These are phyloP conservation scores for Holothuria glaberrima DNA, from an alignment of 35 echinoderm and acorn worm genomes.

Conservation along the genomic window DNA sequence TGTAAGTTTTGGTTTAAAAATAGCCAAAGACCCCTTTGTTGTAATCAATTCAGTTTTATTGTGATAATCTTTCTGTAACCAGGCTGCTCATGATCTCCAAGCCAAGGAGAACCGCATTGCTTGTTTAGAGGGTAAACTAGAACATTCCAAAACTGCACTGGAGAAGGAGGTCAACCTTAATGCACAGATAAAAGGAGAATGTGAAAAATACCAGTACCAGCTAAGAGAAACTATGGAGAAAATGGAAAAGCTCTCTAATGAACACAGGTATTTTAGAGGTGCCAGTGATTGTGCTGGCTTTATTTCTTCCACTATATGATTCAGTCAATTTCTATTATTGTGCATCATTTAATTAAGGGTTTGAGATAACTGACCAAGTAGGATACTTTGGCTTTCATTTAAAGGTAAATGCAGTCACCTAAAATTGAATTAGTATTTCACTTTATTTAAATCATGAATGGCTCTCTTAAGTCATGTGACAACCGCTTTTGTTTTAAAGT, in stretches of 20 bases:
- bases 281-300: too few species aligned
- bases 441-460: too few species aligned
- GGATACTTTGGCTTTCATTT: too few species aligned
- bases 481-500: too few species aligned
- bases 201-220: constrained; percentile 83
- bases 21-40: background rate
- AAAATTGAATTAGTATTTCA: too few species aligned
- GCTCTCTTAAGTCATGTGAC: too few species aligned
- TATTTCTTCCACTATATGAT: too few species aligned
- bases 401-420: too few species aligned
- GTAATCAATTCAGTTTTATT: background rate
- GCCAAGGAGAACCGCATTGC: constrained; percentile 79
- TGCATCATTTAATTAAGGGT: too few species aligned
- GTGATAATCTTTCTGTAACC: background rate
- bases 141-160: constrained; percentile 70
- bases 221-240: constrained; percentile 56
- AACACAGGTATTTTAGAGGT: constrained; percentile 31
- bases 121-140: constrained; percentile 87
- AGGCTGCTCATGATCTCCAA: constrained; percentile 81
- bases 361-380: too few species aligned
- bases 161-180: constrained; percentile 50
- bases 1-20: background rate
- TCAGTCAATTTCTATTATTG: too few species aligned
- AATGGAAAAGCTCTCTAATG: constrained; percentile 71
- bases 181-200: constrained; percentile 78